Evolutionary conservation across 2,888 invertebrate genomes (phyloP), one percentile per base, ranked within the genome.

Genomic region (Matsumyia berberina): DNA sequence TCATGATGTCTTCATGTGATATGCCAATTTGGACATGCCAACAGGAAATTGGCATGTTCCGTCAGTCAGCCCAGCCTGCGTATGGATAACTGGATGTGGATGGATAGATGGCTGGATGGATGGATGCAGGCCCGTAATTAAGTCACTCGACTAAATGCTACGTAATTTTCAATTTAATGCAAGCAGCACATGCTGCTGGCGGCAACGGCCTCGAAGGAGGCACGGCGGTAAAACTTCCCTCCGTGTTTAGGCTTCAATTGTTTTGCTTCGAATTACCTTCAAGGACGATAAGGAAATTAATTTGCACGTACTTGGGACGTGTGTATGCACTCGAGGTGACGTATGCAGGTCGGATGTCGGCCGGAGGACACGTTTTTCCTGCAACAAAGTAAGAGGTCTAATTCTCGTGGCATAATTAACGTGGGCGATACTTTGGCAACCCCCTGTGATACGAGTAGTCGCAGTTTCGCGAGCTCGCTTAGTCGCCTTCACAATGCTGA

Each of bases 31-130:
- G 76, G 81, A 81, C 86, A 81, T 86, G 81, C 81, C 86, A 86
- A 72, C 81, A 86, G 86, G 86, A 86, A 86, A 86, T 86, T 86
- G 86, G 76, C 77, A 86, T 81, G 86, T 86, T 86, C 81, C 86
- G 86, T 77, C 86, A 86, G 80, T 72, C 85, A 66, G 46, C 57
- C 64, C 57, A 35, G 64, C 62, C 72, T 60, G 72, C 31, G 44
- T 73, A 78, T 70, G 78, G 62, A 67, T 76, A 57, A 60, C 57
- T 62, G 66, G 35, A 51, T 74, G 79, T 85, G 76, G 74, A 57
- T 76, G 69, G 57, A 35, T 81, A 60, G 44, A 49, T 76, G 76
- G 37, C 29, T 72, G 66, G 70, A 44, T 62, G 62, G 51, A 53
- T 69, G 60, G 76, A 72, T 77, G 81, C 66, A 80, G 66, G 72